These are phyloP conservation scores for Conomelus anceps DNA, from an alignment of 2,888 invertebrate genomes.

Conservation along the genomic window DNA sequence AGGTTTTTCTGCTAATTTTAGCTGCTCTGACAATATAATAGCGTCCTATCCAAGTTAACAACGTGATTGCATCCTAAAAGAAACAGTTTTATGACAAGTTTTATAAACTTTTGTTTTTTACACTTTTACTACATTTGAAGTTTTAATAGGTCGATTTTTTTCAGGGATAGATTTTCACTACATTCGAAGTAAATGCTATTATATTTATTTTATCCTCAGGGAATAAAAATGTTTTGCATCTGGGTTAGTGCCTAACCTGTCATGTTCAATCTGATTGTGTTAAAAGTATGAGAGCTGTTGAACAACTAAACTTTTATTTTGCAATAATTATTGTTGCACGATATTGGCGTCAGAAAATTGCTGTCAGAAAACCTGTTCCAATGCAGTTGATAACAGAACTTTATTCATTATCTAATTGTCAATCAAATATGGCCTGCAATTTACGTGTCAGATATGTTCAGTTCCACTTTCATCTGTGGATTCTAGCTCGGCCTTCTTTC, in stretches of 20 bases:
- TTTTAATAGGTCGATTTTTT: not conserved
- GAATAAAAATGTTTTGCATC: not conserved
- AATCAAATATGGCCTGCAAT: not conserved
- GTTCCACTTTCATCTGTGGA: too few relatives aligned
- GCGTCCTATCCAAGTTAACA: not conserved
- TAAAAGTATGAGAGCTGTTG: not conserved
- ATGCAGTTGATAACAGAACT: not conserved
- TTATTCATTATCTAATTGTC: not conserved
- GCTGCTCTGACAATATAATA: not conserved
- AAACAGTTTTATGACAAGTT: not conserved
- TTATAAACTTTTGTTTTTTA: not conserved
- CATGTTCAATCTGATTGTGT: not conserved
- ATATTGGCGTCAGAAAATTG: not conserved
- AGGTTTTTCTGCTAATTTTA: not conserved
- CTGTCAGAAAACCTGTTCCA: not conserved
- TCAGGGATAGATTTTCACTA: not conserved
- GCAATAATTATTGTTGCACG: not conserved
- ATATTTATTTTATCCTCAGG: not conserved
- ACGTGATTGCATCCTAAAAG: not conserved
- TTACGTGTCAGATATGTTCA: not conserved
- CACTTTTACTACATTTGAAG: not conserved
- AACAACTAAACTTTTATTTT: not conserved
- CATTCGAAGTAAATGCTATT: not conserved
- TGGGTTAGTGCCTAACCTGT: not conserved
- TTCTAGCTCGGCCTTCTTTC: too few relatives aligned